Conservation (phyloP, 2,797 vertebrate genomes). For the Salmo trutta region DNA sequence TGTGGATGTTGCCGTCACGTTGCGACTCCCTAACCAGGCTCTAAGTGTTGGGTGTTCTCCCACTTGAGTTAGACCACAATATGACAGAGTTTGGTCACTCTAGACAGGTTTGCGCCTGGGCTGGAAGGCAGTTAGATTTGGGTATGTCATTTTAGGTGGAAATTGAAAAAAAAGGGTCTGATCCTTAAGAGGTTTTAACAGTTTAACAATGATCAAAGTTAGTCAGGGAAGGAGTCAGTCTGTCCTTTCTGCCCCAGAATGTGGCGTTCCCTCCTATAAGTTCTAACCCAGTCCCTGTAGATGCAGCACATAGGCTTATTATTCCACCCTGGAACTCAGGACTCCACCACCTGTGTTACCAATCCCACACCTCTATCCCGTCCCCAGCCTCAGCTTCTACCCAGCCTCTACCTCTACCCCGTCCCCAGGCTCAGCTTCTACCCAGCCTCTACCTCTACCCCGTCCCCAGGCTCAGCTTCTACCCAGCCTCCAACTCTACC, state of each 20-base stretch:
- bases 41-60: slow-evolving; percentile 5
- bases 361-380: slow-evolving; percentile 32
- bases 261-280: not conserved
- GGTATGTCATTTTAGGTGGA: no score
- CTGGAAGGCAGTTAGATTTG: no score
- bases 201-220: slow-evolving; percentile 9
- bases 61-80: slow-evolving; percentile 9
- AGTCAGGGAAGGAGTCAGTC: not conserved
- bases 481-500: no score
- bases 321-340: slow-evolving; percentile 9
- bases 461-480: no score
- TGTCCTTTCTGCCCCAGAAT: slow-evolving; percentile 11
- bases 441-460: no score
- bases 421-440: slow-evolving; percentile 61
- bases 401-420: slow-evolving; percentile 26
- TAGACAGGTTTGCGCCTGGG: not conserved
- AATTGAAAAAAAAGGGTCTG: not conserved
- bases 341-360: slow-evolving; percentile 22
- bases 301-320: slow-evolving; percentile 7
- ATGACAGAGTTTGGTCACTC: not conserved
- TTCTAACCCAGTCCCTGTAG: not conserved
- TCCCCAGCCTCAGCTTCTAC: slow-evolving; percentile 56
- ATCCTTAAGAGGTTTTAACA: no score
- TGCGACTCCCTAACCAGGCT: slow-evolving; percentile 9
- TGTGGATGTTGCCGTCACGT: slow-evolving; percentile 31